Evolutionary conservation across 2,888 invertebrate species (phyloP).

Genomic region (Leptinotarsa rubiginosa): DNA sequence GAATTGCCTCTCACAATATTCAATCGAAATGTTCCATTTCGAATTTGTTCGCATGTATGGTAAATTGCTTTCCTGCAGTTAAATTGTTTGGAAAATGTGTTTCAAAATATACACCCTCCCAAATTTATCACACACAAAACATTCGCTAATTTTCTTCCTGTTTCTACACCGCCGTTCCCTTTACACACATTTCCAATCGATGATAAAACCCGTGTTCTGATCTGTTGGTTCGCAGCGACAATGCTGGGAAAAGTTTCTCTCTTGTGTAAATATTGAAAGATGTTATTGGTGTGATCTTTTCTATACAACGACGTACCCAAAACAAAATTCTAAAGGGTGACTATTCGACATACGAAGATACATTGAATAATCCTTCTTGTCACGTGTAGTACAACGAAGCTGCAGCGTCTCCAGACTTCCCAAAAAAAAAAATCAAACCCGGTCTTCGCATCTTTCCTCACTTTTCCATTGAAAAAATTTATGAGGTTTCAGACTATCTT

Average conservation of each 20-base stretch:
- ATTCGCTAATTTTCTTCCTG: background rate
- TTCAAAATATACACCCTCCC: slow-evolving; percentile 2
- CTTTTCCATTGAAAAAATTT: no score
- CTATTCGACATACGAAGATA: no score
- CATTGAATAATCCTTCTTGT: no score
- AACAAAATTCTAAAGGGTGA: background rate
- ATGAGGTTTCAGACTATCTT: no score
- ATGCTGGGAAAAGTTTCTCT: background rate
- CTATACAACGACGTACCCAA: background rate
- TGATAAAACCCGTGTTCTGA: background rate
- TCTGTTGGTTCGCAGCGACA: background rate
- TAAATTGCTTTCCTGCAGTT: background rate
- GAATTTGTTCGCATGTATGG: background rate
- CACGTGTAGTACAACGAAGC: no score
- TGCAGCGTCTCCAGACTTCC: no score
- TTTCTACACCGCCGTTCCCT: background rate
- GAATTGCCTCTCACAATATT: background rate
- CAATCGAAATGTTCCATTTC: background rate
- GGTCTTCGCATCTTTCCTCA: no score
- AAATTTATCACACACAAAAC: background rate
- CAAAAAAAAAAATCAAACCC: no score
- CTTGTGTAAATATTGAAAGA: background rate
- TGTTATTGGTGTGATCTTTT: background rate
- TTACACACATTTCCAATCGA: background rate
- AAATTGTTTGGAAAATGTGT: background rate